Evolutionary conservation across 2,113 vertebrate species (phyloP).

Genomic region (Thalassoma bifasciatum): DNA sequence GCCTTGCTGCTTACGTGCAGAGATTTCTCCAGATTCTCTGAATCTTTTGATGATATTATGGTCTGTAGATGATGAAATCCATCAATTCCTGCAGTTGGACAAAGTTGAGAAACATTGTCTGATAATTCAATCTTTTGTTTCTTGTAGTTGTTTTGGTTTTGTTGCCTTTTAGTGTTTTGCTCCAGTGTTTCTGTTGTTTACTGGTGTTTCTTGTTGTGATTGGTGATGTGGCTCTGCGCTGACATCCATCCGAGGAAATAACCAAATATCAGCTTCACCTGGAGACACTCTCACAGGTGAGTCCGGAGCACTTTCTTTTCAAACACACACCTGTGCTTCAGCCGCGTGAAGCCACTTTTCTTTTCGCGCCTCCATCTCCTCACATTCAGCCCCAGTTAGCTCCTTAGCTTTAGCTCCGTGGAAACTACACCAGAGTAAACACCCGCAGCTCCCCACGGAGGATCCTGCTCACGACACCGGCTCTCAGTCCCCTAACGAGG

Average conservation of each 20-base stretch:
- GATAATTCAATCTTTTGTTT: no score
- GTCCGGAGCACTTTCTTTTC: conserved; percentile 25
- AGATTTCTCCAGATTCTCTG: no score
- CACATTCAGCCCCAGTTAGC: conserved; percentile 54
- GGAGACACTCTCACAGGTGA: conserved; percentile 71
- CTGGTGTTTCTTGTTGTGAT: no score
- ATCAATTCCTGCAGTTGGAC: no score
- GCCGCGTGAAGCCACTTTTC: neutral
- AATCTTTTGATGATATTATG: no score
- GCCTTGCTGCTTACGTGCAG: no score
- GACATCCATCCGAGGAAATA: conserved; percentile 77
- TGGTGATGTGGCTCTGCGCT: conserved; percentile 85
- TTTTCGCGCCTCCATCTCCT: conserved; percentile 41
- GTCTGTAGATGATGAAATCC: no score
- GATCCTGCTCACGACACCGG: neutral
- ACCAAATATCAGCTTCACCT: conserved; percentile 64
- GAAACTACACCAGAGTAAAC: conserved; percentile 31
- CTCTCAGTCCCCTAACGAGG: neutral
- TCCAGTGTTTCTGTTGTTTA: no score
- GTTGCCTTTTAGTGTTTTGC: no score
- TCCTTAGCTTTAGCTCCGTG: conserved; percentile 48
- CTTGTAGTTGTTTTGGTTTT: no score
- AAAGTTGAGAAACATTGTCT: no score
- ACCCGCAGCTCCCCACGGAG: neutral
- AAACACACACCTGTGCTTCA: neutral